Evolutionary conservation across 2,888 invertebrate genomes (phyloP), one percentile per base, ranked within the genome.

Genomic region (Altica lythri): DNA sequence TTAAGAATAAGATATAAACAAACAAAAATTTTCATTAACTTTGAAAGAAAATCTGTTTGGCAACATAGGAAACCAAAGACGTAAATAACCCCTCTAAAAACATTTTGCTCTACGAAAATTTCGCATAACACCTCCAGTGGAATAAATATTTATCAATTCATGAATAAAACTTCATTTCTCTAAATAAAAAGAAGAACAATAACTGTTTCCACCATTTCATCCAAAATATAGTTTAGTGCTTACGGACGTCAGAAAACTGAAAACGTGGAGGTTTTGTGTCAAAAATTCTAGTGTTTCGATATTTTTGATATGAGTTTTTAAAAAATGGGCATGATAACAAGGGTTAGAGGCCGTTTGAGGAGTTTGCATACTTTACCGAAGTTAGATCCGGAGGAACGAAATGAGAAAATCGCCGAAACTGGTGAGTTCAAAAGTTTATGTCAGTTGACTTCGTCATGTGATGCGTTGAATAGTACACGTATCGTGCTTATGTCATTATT

Each of bases 321-420:
- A 42, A 53, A 19, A 61, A 86, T 86, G 86, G 86, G 86, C 46
- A 86, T 86, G 86, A 86, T 86, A 68, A 85, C 84, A 22, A 79
- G 86, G 68, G 85, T 86, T 66, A 79, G 86, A 38, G 83, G 85
- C n/a, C 79, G 86, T 53, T 61, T 76, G 51, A 60, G 75, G 37
- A 75, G 75, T 66, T 79, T 86, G 40, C 81, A 85, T 65, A 83
- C 84, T 29, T 78, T 86, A 72, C 81, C 83, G 68, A 85, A 84
- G 73, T 74, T 84, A 70, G 83, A 83, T 61, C 79, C 81, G 12
- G 78, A 83, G 56, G 79, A 83, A 63, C 81, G 85, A 22, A 82
- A 86, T 64, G 86, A 87, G 66, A 86, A 84, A 78, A 85, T 86
- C 52, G 85, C 86, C 4, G 86, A 86, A 73, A 86, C 84, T 62